A percentile compares a stretch with the other conserved stretches of the same genome.
Evolutionary conservation across 2,113 vertebrate species (phyloP).

Genomic region (Ifrita kowaldi): DNA sequence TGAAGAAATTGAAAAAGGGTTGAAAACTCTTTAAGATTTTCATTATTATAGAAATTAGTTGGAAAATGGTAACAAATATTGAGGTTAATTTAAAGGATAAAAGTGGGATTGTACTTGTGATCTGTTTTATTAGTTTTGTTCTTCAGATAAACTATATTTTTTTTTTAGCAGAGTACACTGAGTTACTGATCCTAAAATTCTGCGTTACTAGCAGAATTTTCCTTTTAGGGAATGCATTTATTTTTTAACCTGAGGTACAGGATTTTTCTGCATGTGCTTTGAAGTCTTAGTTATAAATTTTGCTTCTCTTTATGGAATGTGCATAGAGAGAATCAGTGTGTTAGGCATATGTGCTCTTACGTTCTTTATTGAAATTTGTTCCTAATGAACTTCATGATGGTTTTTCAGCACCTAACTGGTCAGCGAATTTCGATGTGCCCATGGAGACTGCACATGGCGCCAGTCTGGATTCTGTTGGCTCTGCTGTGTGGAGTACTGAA

Average conservation of each 20-base stretch:
- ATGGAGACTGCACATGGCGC: slow-evolving; percentile 89
- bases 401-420: slow-evolving; percentile 86
- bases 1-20: not conserved
- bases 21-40: not conserved
- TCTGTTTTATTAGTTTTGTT: not conserved
- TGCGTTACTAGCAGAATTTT: not conserved
- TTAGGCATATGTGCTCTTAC: not conserved
- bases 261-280: slow-evolving; percentile 23
- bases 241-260: not conserved
- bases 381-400: not conserved
- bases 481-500: slow-evolving; percentile 85
- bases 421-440: slow-evolving; percentile 91
- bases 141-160: not conserved
- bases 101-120: not conserved
- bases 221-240: not conserved
- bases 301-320: not conserved
- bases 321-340: not conserved
- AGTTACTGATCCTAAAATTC: not conserved
- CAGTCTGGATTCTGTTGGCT: slow-evolving; percentile 72
- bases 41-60: not conserved
- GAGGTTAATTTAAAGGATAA: not conserved
- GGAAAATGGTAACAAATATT: not conserved
- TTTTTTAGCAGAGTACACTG: not conserved
- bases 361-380: not conserved
- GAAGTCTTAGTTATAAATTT: not conserved